phyloP scores from a whole-genome alignment of 2,113 vertebrate species.

The Etheostoma spectabile region DNA sequence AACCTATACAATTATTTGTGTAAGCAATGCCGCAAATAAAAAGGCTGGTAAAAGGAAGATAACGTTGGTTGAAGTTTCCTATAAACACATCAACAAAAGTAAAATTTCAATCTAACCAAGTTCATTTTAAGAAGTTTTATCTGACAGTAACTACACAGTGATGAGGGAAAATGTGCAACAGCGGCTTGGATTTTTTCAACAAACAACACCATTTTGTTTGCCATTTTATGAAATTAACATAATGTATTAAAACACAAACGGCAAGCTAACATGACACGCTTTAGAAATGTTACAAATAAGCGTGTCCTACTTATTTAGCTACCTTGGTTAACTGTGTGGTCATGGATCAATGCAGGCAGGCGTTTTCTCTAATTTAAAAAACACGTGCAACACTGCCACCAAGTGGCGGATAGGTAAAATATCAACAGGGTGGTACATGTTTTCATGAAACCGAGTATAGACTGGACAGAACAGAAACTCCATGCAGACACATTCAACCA shows the following conservation, averaged over 20 bases:
- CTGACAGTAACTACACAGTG: neutral
- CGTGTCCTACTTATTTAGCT: constrained; percentile 36
- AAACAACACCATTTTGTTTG: neutral
- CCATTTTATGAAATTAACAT: neutral
- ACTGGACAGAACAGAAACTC: neutral
- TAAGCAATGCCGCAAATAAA: neutral
- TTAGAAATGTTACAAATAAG: neutral
- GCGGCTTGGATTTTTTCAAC: neutral
- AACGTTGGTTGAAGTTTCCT: neutral
- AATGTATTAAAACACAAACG: neutral
- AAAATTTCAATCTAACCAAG: neutral
- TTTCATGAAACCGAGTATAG: neutral
- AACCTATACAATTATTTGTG: neutral
- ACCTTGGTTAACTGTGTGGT: constrained; percentile 56
- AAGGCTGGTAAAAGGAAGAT: neutral
- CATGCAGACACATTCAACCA: neutral
- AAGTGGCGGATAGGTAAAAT: neutral
- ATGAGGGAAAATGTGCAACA: neutral
- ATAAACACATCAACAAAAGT: neutral
- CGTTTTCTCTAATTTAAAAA: constrained; percentile 17
- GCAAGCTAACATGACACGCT: neutral
- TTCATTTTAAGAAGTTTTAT: neutral
- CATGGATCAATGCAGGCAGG: constrained; percentile 13
- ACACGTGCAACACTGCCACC: constrained; percentile 42
- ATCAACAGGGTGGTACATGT: neutral